Evolutionary conservation across 2,888 invertebrate genomes (phyloP), one percentile per base, ranked within the genome.

Genomic region (Stenurella melanura): DNA sequence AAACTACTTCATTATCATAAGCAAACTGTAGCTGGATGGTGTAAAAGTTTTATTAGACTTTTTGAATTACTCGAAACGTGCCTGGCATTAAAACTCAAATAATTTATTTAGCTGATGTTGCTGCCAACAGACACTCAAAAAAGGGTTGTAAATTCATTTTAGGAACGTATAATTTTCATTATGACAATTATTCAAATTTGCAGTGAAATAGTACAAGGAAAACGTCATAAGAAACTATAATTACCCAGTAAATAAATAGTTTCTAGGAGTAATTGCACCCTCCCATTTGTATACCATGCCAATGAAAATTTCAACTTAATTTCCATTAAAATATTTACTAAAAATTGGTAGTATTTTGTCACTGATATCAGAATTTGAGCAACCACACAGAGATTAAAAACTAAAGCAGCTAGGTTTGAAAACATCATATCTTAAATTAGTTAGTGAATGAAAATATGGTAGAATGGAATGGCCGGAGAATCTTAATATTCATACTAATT

Each of bases 1-100:
- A 81, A 83, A 83, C 83, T 82, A 81, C 83, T 81, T 81, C 82
- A 83, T 84, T 84, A 81, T 68, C 83, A 83, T 84, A 83, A 83
- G 81, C 76, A 82, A 83, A 80, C 80, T 76, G 72, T 72, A 78
- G 77, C 74, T 72, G 70, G 64, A 75, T 76, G 79, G 78, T 79
- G 79, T 78, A 79, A 79, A 78, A 81, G 77, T 81, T 81, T 81
- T 81, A 81, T 81, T 79, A 74, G 73, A 78, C 79, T 76, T 76
- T 79, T 76, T 78, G 80, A 75, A 76, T 78, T 74, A 76, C 78
- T 57, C 75, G 72, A 74, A 74, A 80, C 78, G 77, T 74, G 78
- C 74, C 34, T 74, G 42, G 73, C 77, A 76, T 78, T 78, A 69
- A 75, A 75, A 78, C 73, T 76, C 76, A 67, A 71, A 78, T 73